Percentiles rank a stretch among this genome's conserved stretches.
phyloP scores from a whole-genome alignment of 1,140 invertebrate genomes.

The Drosophila mayri region DNA sequence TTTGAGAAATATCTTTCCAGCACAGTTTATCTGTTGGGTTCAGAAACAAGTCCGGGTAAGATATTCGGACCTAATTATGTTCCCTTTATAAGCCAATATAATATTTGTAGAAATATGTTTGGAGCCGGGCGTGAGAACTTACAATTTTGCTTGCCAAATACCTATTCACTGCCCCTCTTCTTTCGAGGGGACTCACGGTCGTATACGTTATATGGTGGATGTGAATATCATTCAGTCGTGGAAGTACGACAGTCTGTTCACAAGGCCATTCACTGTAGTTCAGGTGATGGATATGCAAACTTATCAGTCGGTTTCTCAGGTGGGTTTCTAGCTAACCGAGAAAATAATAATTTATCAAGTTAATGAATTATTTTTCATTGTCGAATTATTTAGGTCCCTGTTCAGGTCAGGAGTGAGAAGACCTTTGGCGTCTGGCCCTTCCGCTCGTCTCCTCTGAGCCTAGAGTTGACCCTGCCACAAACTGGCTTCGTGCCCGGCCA shows the following conservation, averaged over 20 bases:
- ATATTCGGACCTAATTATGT: background rate
- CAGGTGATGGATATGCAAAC: conserved; percentile 90
- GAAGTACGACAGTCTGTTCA: conserved; percentile 90
- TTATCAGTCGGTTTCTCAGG: conserved; percentile 70
- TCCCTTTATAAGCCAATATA: background rate
- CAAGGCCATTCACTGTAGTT: conserved; percentile 90
- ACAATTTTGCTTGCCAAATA: conserved; percentile 86
- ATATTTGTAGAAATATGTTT: conserved; percentile 36
- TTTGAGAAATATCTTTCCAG: conserved; percentile 74
- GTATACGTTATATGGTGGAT: conserved; percentile 89
- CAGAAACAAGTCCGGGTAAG: conserved; percentile 39
- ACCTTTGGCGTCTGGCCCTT: conserved; percentile 75
- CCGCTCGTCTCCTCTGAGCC: conserved; percentile 54
- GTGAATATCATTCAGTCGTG: conserved; percentile 89
- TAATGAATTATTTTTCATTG: background rate
- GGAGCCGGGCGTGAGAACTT: conserved; percentile 85
- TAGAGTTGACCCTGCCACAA: conserved; percentile 68
- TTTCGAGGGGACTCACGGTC: conserved; percentile 89
- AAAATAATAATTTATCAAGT: background rate
- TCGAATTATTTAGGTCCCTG: conserved; percentile 10
- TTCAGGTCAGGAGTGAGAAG: conserved; percentile 59
- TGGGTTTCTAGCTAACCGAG: background rate
- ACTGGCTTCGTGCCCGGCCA: conserved; percentile 76
- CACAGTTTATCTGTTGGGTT: conserved; percentile 59
- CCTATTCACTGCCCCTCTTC: conserved; percentile 88